Base-by-base conservation (phyloP, 2,888 invertebrate species). In the Eustalomyia histrio region DNA sequence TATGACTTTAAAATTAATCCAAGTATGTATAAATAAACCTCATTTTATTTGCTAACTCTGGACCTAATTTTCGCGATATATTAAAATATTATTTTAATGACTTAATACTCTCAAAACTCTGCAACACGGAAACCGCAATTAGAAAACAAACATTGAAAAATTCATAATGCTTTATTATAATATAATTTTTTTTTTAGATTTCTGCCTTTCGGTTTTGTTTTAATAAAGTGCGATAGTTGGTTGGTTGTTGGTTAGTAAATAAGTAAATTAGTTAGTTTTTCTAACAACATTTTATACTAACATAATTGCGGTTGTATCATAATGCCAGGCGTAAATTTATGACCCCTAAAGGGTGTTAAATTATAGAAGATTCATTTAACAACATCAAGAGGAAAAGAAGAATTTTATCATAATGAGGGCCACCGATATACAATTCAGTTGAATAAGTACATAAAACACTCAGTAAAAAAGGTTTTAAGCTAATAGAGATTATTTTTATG, bases 261-360 rank as follows among this genome's bases (percentile, higher is more conserved):
- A 14, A 47, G n/a, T 47, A 47, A 47, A 47, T 47, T 47, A 47
- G 43, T 47, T 14, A 7, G 43, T 47, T 47, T 47, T 47, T 47
- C 43, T 47, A 47, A 47, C n/a, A 47, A 47, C 2, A 14, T n/a
- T 50, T 14, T 43, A 12, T 39, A 50, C 33, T 57, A 64, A 33
- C 64, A 73, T 64, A 47, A 64, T 57, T 64, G 57, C 63, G 63
- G 35, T 64, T 52, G 39, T 55, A n/a, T n/a, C n/a, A n/a, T n/a
- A 43, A 33, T 29, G 63, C 14, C 55, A 55, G 29, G 16, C 57
- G 47, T 69, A 8, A 69, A 50, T 58, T 29, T 68, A 58, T 33
- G 18, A 58, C 18, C 47, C 18, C 47, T 47, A 58, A 64, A 35
- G 64, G 52, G 33, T 64, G 64, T 52, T 33, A 52, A 63, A 52